These are phyloP conservation scores for Saccopteryx bilineata DNA, from an alignment of 2,113 vertebrate genomes.

Conservation along the genomic window DNA sequence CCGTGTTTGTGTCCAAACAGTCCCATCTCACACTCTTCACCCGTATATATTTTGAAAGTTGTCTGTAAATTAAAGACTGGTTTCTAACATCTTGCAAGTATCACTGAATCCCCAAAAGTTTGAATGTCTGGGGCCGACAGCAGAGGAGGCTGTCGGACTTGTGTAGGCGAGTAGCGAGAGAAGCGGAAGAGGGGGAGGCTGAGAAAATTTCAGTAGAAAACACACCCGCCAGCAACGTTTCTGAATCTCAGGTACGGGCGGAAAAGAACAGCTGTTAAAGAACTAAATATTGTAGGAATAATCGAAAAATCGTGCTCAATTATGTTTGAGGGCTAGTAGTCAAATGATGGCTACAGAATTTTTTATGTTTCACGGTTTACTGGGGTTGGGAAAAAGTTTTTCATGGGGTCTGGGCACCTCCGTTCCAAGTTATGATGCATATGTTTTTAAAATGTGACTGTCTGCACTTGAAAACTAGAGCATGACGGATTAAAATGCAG, in stretches of 20 bases:
- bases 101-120: neutral
- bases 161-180: neutral
- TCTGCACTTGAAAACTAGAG: constrained; percentile 90
- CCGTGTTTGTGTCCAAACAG: neutral
- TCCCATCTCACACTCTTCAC: neutral
- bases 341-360: constrained; percentile 86
- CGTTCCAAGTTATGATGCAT: constrained; percentile 86
- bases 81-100: neutral
- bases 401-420: constrained; percentile 84
- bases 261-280: constrained; percentile 79
- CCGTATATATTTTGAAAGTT: neutral
- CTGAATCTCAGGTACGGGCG: constrained; percentile 54
- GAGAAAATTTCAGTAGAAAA: neutral
- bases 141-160: neutral
- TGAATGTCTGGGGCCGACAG: neutral
- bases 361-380: constrained; percentile 90
- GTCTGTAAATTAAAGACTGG: neutral
- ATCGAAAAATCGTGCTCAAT: constrained; percentile 85
- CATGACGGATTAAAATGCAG: constrained; percentile 88
- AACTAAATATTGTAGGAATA: constrained; percentile 82
- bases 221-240: neutral
- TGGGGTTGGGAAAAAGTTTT: constrained; percentile 83
- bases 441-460: constrained; percentile 90
- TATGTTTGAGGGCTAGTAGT: constrained; percentile 89
- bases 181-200: neutral